Conservation (phyloP, 2,888 invertebrate species). For the Volucella zonaria region DNA sequence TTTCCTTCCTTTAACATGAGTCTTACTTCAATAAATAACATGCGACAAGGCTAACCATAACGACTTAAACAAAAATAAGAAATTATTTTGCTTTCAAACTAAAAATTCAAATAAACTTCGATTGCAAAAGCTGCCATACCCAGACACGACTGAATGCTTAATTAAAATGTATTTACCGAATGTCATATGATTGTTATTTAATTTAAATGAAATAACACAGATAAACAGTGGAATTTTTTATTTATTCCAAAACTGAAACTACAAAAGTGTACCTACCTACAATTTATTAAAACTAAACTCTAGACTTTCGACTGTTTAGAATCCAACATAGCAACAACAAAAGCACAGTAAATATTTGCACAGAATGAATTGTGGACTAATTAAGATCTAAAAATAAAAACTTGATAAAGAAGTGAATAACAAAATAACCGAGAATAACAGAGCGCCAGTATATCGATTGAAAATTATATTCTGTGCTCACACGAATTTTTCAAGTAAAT, state of each 20-base stretch:
- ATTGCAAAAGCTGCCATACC: too few relatives aligned
- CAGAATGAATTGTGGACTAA: constrained; percentile 66
- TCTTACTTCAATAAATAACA: too few relatives aligned
- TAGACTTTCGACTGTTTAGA: constrained; percentile 37
- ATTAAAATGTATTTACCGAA: not conserved
- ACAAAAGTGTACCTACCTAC: not conserved
- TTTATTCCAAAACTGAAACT: not conserved
- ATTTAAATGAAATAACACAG: constrained; percentile 1
- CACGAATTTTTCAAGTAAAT: constrained; percentile 67
- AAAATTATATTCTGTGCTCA: constrained; percentile 60
- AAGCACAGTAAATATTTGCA: constrained; percentile 52
- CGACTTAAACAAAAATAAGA: too few relatives aligned
- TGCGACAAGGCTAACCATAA: too few relatives aligned
- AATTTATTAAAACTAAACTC: constrained; percentile 44
- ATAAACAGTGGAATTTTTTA: constrained; percentile 36
- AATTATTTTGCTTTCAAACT: not conserved
- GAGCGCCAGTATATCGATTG: constrained; percentile 65
- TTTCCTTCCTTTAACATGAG: too few relatives aligned
- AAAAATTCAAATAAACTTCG: not conserved
- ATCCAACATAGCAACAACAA: constrained; percentile 27
- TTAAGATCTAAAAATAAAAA: constrained; percentile 71
- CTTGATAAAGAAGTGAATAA: constrained; percentile 67
- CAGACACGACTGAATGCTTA: not conserved
- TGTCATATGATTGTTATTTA: constrained; percentile 9
- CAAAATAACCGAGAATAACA: constrained; percentile 47